Evolutionary conservation across 2,797 vertebrate genomes (phyloP), one percentile per base, ranked within the genome.

Genomic region (Hydrolagus colliei): DNA sequence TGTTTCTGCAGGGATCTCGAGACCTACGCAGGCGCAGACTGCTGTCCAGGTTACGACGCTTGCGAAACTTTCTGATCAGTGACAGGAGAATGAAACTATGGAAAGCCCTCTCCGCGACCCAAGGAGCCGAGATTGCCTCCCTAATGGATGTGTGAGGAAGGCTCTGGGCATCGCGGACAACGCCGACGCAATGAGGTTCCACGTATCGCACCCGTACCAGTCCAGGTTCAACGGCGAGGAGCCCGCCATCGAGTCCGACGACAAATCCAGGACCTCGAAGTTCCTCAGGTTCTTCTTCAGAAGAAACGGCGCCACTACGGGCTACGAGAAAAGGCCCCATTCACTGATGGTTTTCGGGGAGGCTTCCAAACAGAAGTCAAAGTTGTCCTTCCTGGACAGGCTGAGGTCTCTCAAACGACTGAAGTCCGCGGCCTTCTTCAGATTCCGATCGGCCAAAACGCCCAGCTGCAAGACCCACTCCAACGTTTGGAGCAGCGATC

Each of bases 321-420:
- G 93, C 2, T 90, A 91, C 84, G 94, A 94, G 86, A 94, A 93
- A 82, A 91, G 95, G 73, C 96, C 96, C 7, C 95, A 96, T 90
- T 98, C 97, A 72, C 96, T 98, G 96, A 96, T 98, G 86, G 92
- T 97, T 82, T 93, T 95, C 0, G 95, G 95, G 88, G 96, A 94
- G 87, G 91, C 90, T 1, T 92, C 93, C 80, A 94, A 95, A 87
- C 93, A 71, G 32, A 84, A 84, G 71, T 52, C 93, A 13, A 97
- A 96, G 86, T 86, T 96, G 86, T 95, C 96, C 0, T 96, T 98
- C 87, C 93, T 95, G 82, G 95, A 98, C 90, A 95, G 93, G 88
- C 94, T 97, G 72, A 96, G 95, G 86, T 95, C 94, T 0, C 95
- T 96, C 86, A 98, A 95, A 88, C 97, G 95, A 89, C 92, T 95